Base-by-base conservation (phyloP, 2,113 vertebrate species). In the Equus przewalskii region DNA sequence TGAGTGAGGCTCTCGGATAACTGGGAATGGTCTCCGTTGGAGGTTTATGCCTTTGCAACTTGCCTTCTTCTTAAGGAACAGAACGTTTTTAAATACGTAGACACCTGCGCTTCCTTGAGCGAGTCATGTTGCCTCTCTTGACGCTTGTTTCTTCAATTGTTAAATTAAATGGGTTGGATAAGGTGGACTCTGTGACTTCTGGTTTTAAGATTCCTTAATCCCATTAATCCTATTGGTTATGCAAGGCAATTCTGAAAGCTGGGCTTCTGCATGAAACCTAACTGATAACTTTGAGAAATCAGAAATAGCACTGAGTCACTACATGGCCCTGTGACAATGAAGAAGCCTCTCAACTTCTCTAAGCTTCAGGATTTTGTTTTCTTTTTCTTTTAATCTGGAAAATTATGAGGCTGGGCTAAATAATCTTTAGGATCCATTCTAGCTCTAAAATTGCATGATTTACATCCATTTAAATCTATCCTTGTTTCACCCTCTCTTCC, bases 191-290 rank as follows among this genome's bases (percentile, higher is more conserved):
- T 19, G 60, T 19, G 6, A 60, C 10, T 12, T 33, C 6, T 21
- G 21, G 36, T 46, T 22, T 11, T 49, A 21, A 65, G 81, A n/a
- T 15, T 13, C 46, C 16, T 1, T 13, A 3, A 56, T 5, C 7
- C 49, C 51, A 4, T 3, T 13, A 41, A 19, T 13, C 46, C 44
- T 30, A 7, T 1, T 3, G 10, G 0, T 1, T 36, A 22, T 0
- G 49, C 24, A 13, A 58, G 33, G 65, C 33, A 4, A 6, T 19
- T 41, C 6, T 26, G 1, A 58, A 30, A 21, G 24, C 24, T 0
- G 12, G 49, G 22, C 33, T 36, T 28, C 30, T 51, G 33, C 14
- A 11, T 0, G 13, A 7, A 41, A 14, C 8, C 1, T 13, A 9
- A 46, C 15, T 5, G 3, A 2, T 3, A 2, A 6, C 15, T 4